Base-by-base conservation (phyloP, 1,140 invertebrate species). In the Ganaspis sp. region DNA sequence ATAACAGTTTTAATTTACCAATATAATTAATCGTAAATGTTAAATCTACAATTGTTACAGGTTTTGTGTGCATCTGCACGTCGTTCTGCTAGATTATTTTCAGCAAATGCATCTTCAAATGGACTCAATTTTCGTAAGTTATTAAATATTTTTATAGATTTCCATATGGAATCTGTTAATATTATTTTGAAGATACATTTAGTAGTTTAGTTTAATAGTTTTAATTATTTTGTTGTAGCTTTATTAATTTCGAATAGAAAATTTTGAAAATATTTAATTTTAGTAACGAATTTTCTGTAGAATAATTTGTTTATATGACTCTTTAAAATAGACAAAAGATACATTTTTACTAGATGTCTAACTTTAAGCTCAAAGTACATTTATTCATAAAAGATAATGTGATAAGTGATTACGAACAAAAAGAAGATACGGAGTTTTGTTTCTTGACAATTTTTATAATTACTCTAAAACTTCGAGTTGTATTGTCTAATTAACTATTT, bases 41-140 rank as follows among this genome's bases (percentile, higher is more conserved):
- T 58, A 4, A 58, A 58, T 58, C 26, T 26, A 23, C 21, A 15
- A 64, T 64, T 69, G 78, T 78, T 73, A 17, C 64, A 90, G 89
- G 23, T 86, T 38, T 69, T 87, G 0, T 84, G 71, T 76, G 72
- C 45, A 11, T 49, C 73, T 8, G 15, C 77, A 0, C 75, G 73
- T 17, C 72, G 83, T 49, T 83, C 38, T 34, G 49, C 54, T 2
- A 85, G 87, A 76, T n/a, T 77, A 17, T 90, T 89, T 70, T 88
- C 88, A 23, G 78, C 85, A 42, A 82, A 75, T 34, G 69, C 77
- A 45, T 15, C 37, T 38, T 71, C 74, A 9, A 86, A 79, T 81
- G 90, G 90, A 75, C 84, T 77, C 58, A 87, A 49, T 78, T 91
- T 91, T 80, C 80, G 90, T 91, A 77, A 84, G 87, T 86, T 74